Percentiles rank a stretch among this genome's conserved stretches.
Evolutionary conservation across 23 tunicate species (phyloP).

Genomic region (Halocynthia aurantium): DNA sequence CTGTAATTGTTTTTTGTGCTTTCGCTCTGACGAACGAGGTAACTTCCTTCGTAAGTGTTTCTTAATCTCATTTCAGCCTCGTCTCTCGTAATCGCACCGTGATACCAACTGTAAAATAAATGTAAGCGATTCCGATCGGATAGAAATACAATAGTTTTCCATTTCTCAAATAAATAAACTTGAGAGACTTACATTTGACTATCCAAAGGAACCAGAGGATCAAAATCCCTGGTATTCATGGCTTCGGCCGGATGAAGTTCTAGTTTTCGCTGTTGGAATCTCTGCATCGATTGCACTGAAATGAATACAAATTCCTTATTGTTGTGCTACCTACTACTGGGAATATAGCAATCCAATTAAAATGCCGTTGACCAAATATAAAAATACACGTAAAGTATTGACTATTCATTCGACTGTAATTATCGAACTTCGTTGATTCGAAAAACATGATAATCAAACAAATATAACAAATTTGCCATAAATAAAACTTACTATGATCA

Average conservation of each 20-base stretch:
- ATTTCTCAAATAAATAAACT: background rate
- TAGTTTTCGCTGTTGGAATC: slow-evolving; percentile 65
- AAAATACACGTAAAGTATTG: too few relatives aligned
- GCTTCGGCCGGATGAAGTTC: slow-evolving; percentile 94
- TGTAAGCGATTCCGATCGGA: background rate
- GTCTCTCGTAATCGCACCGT: slow-evolving; percentile 66
- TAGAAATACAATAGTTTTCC: background rate
- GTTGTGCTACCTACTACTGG: background rate
- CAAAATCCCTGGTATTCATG: slow-evolving; percentile 49
- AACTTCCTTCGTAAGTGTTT: slow-evolving; percentile 46
- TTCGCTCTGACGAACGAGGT: slow-evolving; percentile 77
- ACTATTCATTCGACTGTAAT: too few relatives aligned
- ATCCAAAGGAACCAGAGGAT: slow-evolving; percentile 55
- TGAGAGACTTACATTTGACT: slow-evolving; percentile 49
- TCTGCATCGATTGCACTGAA: slow-evolving; percentile 87
- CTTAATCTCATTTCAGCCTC: slow-evolving; percentile 54
- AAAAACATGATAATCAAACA: background rate
- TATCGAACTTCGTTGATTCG: too few relatives aligned
- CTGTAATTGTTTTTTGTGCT: slow-evolving; percentile 59
- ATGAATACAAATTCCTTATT: background rate
- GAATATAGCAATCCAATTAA: background rate
- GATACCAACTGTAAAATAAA: slow-evolving; percentile 61
- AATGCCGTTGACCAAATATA: too few relatives aligned
- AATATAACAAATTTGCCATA: background rate
- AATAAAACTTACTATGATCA: slow-evolving; percentile 15